Conservation (phyloP, 2,888 invertebrate species). For the Rhyacophila evoluta region DNA sequence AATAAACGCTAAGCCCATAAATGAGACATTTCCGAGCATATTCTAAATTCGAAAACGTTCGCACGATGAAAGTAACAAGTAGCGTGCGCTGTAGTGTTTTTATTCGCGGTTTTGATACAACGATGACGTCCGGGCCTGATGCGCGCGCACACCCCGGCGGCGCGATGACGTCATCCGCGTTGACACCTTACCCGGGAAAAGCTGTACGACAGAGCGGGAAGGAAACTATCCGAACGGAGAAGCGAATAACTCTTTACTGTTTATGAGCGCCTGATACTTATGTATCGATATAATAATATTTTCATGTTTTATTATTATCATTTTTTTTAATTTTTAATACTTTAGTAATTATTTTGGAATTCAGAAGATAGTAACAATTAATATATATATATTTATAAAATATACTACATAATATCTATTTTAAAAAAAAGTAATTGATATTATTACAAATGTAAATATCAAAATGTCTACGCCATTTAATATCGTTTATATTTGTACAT, state of each 20-base stretch:
- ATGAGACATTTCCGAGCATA: too few relatives aligned
- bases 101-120: background rate
- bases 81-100: constrained; percentile 1
- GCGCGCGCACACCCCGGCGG: constrained; percentile 29
- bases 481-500: too few relatives aligned
- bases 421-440: too few relatives aligned
- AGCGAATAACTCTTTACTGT: constrained; percentile 1
- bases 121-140: constrained; percentile 5
- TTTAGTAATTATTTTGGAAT: background rate
- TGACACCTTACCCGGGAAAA: constrained; percentile 37
- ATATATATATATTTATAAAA: too few relatives aligned
- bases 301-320: background rate
- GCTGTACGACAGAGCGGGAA: background rate
- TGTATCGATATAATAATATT: background rate
- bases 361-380: too few relatives aligned
- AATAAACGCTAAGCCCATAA: too few relatives aligned
- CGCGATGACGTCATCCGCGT: constrained; percentile 34
- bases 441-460: too few relatives aligned
- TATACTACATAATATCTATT: too few relatives aligned
- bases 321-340: background rate
- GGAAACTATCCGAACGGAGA: background rate
- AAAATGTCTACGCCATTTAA: too few relatives aligned
- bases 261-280: background rate
- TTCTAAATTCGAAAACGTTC: background rate
- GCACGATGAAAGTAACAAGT: background rate